A percentile compares a stretch with the other conserved stretches of the same genome.
phyloP scores from a whole-genome alignment of 2,888 invertebrate genomes.

The Patella ulyssiponensis region DNA sequence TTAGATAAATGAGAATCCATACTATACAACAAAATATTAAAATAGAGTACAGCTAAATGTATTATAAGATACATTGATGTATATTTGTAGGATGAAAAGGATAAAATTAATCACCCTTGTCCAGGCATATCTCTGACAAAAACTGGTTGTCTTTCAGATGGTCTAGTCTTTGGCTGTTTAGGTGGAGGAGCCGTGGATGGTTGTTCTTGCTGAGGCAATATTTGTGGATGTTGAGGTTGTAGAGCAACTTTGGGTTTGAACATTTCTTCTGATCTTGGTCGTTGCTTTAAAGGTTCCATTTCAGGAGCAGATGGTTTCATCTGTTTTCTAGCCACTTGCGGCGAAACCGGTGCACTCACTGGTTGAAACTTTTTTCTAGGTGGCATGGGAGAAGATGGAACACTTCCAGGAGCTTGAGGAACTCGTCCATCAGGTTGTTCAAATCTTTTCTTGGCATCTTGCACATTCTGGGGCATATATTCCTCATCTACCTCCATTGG shows the following conservation, averaged over 20 bases:
- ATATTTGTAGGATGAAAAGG: too few relatives aligned
- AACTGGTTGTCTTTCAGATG: constrained; percentile 3
- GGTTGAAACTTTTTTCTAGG: constrained; percentile 14
- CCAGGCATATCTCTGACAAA: constrained; percentile 6
- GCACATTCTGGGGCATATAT: constrained; percentile 48
- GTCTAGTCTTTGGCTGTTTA: not conserved
- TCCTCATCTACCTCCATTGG: constrained; percentile 47
- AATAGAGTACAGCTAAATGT: too few relatives aligned
- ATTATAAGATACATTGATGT: too few relatives aligned
- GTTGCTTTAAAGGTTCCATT: not conserved
- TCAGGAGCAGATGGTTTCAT: constrained; percentile 13
- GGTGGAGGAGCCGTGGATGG: not conserved
- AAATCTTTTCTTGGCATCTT: constrained; percentile 57
- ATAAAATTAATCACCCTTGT: constrained; percentile 1
- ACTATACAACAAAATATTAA: too few relatives aligned
- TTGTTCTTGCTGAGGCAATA: not conserved
- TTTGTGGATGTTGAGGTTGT: not conserved
- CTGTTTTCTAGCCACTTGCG: constrained; percentile 23
- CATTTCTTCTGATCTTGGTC: not conserved
- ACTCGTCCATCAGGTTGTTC: constrained; percentile 32
- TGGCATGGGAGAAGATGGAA: constrained; percentile 32
- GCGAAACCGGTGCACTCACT: constrained; percentile 10
- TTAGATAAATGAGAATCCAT: too few relatives aligned
- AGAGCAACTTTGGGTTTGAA: not conserved
- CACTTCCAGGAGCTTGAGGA: constrained; percentile 36